A percentile compares a stretch with the other conserved stretches of the same genome.
phyloP scores from a whole-genome alignment of 2,113 vertebrate species.

The Clarias macrocephalus region DNA sequence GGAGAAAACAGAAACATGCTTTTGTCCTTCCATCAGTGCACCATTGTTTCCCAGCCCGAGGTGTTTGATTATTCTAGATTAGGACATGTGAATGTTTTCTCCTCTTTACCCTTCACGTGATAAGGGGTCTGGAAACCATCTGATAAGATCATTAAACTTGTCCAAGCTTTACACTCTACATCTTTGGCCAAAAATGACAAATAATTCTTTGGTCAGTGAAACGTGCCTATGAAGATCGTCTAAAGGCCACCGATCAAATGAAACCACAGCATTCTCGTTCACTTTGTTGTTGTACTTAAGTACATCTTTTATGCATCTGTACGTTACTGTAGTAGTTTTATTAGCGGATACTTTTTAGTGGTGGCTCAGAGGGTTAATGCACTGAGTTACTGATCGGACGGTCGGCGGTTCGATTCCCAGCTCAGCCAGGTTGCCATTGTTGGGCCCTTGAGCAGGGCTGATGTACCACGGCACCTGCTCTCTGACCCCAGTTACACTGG shows the following conservation, averaged over 20 bases:
- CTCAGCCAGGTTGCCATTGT: too few species aligned
- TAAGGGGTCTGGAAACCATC: neutral
- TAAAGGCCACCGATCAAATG: neutral
- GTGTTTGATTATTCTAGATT: neutral
- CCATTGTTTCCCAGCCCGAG: neutral
- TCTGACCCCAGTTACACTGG: too few species aligned
- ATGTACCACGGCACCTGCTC: too few species aligned
- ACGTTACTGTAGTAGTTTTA: too few species aligned
- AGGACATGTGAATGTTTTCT: neutral
- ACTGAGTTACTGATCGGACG: too few species aligned
- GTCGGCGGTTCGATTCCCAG: too few species aligned
- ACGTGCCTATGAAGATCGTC: neutral
- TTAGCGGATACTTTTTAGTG: too few species aligned
- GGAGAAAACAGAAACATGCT: neutral
- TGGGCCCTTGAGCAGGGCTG: too few species aligned
- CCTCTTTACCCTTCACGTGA: neutral
- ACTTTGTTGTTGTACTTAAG: too few species aligned
- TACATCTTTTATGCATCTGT: too few species aligned
- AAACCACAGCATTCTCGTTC: neutral
- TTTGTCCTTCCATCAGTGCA: conserved; percentile 21
- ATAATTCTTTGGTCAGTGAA: neutral
- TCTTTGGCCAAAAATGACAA: neutral
- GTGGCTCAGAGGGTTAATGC: too few species aligned
- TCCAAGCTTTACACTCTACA: neutral
- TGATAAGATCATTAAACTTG: neutral